phyloP scores from a whole-genome alignment of 2,888 invertebrate genomes.

The Chaetogeoica ovagalla region DNA sequence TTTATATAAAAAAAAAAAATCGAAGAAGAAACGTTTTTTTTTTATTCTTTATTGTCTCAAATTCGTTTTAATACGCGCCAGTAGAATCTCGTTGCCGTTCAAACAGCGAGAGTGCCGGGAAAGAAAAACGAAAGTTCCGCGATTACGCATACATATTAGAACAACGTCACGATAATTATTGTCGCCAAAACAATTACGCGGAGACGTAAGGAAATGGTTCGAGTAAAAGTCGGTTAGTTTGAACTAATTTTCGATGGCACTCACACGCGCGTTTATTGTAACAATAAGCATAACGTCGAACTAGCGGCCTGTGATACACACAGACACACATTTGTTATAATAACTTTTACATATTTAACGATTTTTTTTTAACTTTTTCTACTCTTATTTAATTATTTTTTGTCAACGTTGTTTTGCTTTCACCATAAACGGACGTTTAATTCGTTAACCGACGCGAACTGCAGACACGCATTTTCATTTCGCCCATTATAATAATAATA shows the following conservation, averaged over 20 bases:
- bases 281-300: conserved; percentile 43
- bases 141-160: not conserved
- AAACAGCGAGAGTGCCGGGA: conserved; percentile 2
- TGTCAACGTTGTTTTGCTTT: conserved; percentile 36
- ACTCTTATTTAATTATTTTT: conserved; percentile 9
- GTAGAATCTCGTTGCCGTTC: too few species aligned
- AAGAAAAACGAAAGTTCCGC: conserved; percentile 42
- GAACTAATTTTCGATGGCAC: conserved; percentile 33
- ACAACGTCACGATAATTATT: conserved; percentile 38
- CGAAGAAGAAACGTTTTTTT: too few species aligned
- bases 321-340: not conserved
- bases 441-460: not conserved
- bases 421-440: conserved; percentile 33
- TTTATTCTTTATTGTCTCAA: too few species aligned
- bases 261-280: not conserved
- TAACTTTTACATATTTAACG: too few species aligned
- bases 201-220: conserved; percentile 26
- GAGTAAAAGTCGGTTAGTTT: conserved; percentile 49
- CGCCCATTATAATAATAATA: too few species aligned
- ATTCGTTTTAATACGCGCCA: too few species aligned
- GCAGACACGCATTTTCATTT: too few species aligned
- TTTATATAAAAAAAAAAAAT: too few species aligned
- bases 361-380: not conserved
- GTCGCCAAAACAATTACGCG: conserved; percentile 48
- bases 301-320: conserved; percentile 27